Evolutionary conservation across 2,113 vertebrate species (phyloP).

Genomic region (Odontesthes bonariensis): DNA sequence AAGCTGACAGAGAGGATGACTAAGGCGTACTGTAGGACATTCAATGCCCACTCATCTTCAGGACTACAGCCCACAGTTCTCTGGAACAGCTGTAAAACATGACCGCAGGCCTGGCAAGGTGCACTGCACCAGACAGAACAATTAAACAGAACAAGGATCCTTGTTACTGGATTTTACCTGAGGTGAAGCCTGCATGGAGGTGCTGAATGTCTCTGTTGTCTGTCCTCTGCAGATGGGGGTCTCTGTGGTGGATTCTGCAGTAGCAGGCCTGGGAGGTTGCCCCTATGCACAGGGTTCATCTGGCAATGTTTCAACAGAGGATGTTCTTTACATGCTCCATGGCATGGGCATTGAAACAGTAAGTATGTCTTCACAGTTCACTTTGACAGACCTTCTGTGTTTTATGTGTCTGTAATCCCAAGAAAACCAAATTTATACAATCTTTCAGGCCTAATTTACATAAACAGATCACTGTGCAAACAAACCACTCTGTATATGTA

Average conservation of each 20-base stretch:
- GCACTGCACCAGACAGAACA: constrained; percentile 40
- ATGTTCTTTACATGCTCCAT: constrained; percentile 94
- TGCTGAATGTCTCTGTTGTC: constrained; percentile 64
- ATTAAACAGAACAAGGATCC: constrained; percentile 70
- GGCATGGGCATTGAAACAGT: constrained; percentile 94
- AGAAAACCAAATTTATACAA: constrained; percentile 24
- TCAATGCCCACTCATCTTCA: constrained; percentile 73
- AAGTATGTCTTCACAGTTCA: constrained; percentile 70
- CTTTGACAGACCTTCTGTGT: constrained; percentile 30
- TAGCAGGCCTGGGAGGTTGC: constrained; percentile 93
- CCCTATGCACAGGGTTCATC: constrained; percentile 94
- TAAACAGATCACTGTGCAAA: constrained; percentile 59
- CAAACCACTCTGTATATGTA: constrained; percentile 49
- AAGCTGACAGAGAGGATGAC: constrained; percentile 76
- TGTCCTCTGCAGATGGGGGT: constrained; percentile 92
- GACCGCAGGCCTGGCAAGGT: constrained; percentile 65
- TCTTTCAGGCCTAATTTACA: constrained; percentile 43
- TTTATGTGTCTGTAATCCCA: constrained; percentile 36
- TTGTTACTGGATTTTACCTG: constrained; percentile 69
- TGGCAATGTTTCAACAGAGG: constrained; percentile 96
- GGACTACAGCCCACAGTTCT: constrained; percentile 61
- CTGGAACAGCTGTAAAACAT: constrained; percentile 65
- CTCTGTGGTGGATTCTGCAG: constrained; percentile 92
- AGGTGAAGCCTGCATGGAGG: constrained; percentile 25
- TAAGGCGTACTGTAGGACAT: constrained; percentile 70